Base-by-base conservation (phyloP, 2,113 vertebrate species). In the Poeciliopsis turrubarensis region DNA sequence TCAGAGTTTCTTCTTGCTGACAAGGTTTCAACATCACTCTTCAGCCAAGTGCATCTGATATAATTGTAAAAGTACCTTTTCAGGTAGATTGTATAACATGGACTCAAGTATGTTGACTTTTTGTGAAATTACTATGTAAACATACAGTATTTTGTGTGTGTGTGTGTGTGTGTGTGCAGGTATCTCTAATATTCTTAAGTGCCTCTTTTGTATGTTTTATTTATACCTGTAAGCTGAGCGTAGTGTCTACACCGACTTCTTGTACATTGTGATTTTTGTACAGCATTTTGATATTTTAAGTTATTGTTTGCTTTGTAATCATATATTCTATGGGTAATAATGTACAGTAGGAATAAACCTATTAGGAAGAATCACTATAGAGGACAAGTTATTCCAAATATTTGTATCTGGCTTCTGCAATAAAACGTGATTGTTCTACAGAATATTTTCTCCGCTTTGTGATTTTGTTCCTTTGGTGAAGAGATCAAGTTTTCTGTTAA, bases 171-270 rank as follows among this genome's bases (percentile, higher is more conserved):
- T 41, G 54, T 78, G 41, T 70, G 70, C 13, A 31, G 66, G 82
- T 62, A 60, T 65, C 65, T 73, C 12, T 68, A 66, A 83, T 78
- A 81, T 85, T 92, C 84, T 92, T 77, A 95, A 94, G 93, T 94
- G 94, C 93, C 93, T 94, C 86, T 90, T 94, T 91, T 91, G 79
- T 90, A 87, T 86, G 84, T 86, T 83, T 75, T 80, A 41, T 75
- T 83, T 88, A 83, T 62, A 68, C 69, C 81, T 84, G 72, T 88
- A 71, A 73, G 80, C 82, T 73, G 67, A 82, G 77, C 76, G 54
- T 22, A 70, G 72, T 75, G 74, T 86, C 68, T 82, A 82, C 81
- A 63, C 39, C 71, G 65, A 68, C 78, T 72, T 87, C 72, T 41
- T 78, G 62, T 65, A 63, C 65, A 70, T 79, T 34, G 47, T 80